Evolutionary conservation across 2,888 invertebrate species (phyloP).

Genomic region (Neria commutata): DNA sequence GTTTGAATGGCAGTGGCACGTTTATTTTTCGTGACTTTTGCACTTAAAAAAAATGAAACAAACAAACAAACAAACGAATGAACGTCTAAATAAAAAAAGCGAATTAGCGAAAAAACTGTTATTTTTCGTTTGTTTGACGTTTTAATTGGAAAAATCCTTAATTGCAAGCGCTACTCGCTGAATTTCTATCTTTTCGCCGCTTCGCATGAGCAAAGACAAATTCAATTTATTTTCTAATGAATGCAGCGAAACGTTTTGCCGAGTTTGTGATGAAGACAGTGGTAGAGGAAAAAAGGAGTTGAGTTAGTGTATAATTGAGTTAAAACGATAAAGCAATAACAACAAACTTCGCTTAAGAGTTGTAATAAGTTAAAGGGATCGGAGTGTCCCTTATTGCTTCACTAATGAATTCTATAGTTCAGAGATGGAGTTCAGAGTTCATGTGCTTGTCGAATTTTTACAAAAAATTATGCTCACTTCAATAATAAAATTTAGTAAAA

Average conservation of each 20-base stretch:
- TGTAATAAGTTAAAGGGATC: no score
- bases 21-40: neutral
- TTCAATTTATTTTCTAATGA: slow-evolving; percentile 16
- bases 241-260: slow-evolving; percentile 6
- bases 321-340: no score
- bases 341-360: no score
- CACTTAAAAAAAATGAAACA: neutral
- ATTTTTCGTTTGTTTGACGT: slow-evolving; percentile 11
- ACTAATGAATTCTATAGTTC: no score
- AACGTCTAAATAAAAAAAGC: neutral
- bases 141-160: slow-evolving; percentile 15
- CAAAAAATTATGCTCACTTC: no score
- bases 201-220: slow-evolving; percentile 9
- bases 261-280: slow-evolving; percentile 3
- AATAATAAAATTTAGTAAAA: no score
- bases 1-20: no score
- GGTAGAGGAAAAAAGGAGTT: neutral
- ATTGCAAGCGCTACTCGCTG: neutral
- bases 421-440: no score
- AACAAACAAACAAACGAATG: neutral
- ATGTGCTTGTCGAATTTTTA: no score
- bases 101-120: neutral
- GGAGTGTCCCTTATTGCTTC: no score
- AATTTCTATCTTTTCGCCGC: neutral
- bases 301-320: no score